Percentiles rank a stretch among this genome's conserved stretches.
Conservation (phyloP, 2,113 vertebrate species). For the Empidonax alnorum region DNA sequence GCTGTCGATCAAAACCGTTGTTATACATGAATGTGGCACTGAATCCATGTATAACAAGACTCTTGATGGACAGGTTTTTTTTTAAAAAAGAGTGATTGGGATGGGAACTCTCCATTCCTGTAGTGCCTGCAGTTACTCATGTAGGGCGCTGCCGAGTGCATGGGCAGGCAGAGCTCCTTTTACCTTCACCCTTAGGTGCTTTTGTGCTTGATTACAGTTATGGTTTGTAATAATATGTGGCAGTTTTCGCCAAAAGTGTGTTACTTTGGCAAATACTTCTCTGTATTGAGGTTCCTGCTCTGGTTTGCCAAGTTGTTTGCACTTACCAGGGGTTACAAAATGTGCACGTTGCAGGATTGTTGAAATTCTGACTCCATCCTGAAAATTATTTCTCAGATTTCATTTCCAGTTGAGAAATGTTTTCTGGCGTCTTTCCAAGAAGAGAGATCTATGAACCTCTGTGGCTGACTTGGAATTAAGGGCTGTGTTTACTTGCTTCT, state of each 20-base stretch:
- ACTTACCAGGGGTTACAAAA: neutral
- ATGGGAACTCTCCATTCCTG: neutral
- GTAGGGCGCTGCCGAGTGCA: neutral
- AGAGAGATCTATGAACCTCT: neutral
- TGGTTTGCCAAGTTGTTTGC: neutral
- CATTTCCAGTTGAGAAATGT: neutral
- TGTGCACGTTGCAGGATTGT: accelerated
- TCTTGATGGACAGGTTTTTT: slow-evolving; percentile 46
- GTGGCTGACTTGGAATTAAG: neutral
- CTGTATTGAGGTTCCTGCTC: neutral
- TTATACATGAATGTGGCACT: slow-evolving; percentile 41
- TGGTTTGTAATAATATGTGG: accelerated
- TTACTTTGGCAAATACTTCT: neutral
- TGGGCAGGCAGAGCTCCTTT: neutral
- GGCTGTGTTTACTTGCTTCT: neutral
- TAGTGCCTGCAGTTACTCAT: neutral
- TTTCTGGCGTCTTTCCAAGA: neutral
- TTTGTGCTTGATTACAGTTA: neutral
- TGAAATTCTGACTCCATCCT: neutral
- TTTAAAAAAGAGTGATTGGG: neutral
- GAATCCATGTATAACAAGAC: slow-evolving; percentile 55
- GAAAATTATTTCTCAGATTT: neutral
- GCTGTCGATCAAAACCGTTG: slow-evolving; percentile 45
- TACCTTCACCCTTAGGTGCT: neutral
- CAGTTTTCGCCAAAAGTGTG: neutral